These are phyloP conservation scores for Platycheirus rosarum DNA, from an alignment of 2,888 invertebrate species.

Conservation along the genomic window DNA sequence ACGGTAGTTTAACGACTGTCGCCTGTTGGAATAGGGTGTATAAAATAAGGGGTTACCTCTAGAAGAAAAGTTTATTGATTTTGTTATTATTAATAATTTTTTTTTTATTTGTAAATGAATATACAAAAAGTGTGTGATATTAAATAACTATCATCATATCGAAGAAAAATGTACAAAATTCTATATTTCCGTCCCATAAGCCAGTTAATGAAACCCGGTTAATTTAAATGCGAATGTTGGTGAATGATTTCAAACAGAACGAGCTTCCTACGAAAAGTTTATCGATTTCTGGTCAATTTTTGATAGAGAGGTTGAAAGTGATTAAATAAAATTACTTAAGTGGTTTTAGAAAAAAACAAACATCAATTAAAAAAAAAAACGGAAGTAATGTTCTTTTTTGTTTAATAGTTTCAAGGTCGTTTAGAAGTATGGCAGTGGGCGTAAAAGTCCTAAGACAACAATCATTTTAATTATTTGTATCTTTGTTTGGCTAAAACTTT, in stretches of 20 bases:
- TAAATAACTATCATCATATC: too few relatives aligned
- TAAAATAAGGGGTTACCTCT: slow-evolving; percentile 28
- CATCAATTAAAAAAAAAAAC: slow-evolving; percentile 7
- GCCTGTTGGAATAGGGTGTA: slow-evolving; percentile 66
- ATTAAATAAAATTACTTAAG: neutral
- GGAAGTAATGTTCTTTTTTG: neutral
- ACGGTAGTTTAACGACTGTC: slow-evolving; percentile 66
- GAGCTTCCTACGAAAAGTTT: neutral
- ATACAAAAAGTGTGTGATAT: neutral
- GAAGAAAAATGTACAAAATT: slow-evolving; percentile 7
- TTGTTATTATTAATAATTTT: slow-evolving; percentile 30
- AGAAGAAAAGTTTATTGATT: slow-evolving; percentile 52
- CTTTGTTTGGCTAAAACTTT: too few relatives aligned
- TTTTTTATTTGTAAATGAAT: neutral
- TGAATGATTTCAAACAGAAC: slow-evolving; percentile 24
- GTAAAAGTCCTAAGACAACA: neutral
- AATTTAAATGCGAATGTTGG: neutral
- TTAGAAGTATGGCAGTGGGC: slow-evolving; percentile 42
- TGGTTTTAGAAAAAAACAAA: too few relatives aligned
- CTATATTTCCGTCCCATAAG: slow-evolving; percentile 7
- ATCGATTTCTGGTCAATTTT: slow-evolving; percentile 3
- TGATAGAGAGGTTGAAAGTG: slow-evolving; percentile 41
- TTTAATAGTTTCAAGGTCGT: slow-evolving; percentile 66
- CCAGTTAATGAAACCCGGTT: slow-evolving; percentile 32
- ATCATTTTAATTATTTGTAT: too few relatives aligned